phyloP scores from a whole-genome alignment of 1,140 invertebrate species.

The Scylla paramamosain region DNA sequence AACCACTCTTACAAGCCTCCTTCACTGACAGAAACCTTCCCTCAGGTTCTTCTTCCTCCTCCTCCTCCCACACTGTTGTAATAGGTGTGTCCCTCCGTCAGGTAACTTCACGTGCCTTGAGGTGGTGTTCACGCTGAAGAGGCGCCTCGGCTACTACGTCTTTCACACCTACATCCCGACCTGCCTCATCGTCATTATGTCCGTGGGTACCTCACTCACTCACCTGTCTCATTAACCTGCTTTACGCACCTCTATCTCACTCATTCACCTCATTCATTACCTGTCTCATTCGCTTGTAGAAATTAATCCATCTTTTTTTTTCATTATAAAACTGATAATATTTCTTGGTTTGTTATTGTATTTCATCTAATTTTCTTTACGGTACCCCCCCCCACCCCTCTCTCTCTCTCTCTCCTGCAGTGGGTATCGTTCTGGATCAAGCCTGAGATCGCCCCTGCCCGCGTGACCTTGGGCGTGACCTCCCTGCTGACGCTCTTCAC shows the following conservation, averaged over 20 bases:
- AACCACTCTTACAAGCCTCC: too few species aligned
- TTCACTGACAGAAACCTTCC: too few species aligned
- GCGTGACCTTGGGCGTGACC: slow-evolving; percentile 94
- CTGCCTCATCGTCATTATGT: slow-evolving; percentile 70
- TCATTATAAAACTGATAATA: too few species aligned
- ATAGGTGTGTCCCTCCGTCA: not conserved
- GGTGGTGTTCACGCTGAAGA: slow-evolving; percentile 63
- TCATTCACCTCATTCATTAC: too few species aligned
- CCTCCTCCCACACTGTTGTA: not conserved
- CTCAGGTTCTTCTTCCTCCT: not conserved
- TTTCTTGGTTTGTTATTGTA: not conserved
- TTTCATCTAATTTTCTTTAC: not conserved
- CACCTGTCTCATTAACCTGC: too few species aligned
- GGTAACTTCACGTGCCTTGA: slow-evolving; percentile 70
- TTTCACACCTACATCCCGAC: slow-evolving; percentile 70
- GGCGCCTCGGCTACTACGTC: slow-evolving; percentile 66
- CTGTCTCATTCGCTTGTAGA: too few species aligned
- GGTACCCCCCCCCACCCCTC: too few species aligned
- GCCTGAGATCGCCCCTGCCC: slow-evolving; percentile 78
- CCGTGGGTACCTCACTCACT: slow-evolving; percentile 37
- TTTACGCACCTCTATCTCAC: too few species aligned
- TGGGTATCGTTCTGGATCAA: slow-evolving; percentile 78
- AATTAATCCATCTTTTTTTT: too few species aligned
- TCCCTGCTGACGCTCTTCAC: slow-evolving; percentile 94
- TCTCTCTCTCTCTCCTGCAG: slow-evolving; percentile 41